Evolutionary conservation across 2,797 vertebrate genomes (phyloP).

Genomic region (Parauchenoglanis ngamensis): DNA sequence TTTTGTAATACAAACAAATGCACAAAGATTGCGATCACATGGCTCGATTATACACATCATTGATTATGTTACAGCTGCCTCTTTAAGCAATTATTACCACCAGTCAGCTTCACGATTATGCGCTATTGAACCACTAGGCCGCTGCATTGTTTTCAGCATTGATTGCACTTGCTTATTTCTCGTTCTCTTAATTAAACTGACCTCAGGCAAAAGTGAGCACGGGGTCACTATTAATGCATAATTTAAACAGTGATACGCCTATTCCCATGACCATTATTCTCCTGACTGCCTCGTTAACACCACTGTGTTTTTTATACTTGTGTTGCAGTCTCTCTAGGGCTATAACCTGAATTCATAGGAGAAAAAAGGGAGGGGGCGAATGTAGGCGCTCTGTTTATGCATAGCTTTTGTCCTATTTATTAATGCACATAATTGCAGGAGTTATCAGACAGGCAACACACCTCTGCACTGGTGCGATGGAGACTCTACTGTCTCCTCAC

Average conservation of each 20-base stretch:
- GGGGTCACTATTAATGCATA: conserved; percentile 37
- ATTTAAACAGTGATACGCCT: conserved; percentile 43
- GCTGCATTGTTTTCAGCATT: conserved; percentile 46
- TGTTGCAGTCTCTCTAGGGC: conserved; percentile 37
- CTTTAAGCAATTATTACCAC: conserved; percentile 59
- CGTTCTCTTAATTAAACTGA: conserved; percentile 50
- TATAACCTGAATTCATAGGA: conserved; percentile 48
- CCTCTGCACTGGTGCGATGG: conserved; percentile 29
- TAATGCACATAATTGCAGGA: conserved; percentile 53
- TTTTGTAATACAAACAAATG: conserved; percentile 31
- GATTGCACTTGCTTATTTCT: conserved; percentile 46
- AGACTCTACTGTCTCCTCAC: conserved; percentile 1
- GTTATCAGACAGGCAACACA: conserved; percentile 43
- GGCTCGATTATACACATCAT: conserved; percentile 56
- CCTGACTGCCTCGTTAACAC: conserved; percentile 14
- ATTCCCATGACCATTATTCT: conserved; percentile 6
- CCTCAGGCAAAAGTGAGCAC: conserved; percentile 20
- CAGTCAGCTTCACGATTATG: conserved; percentile 52
- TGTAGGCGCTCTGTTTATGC: conserved; percentile 26
- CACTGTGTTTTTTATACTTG: conserved; percentile 44
- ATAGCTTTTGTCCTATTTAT: conserved; percentile 46
- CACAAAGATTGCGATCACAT: conserved; percentile 32
- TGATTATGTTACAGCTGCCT: conserved; percentile 55
- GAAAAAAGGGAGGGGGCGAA: background rate
- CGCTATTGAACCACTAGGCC: conserved; percentile 50